Evolutionary conservation across 92 coral and sea anemone species (phyloP).

Genomic region (Ricordea florida): DNA sequence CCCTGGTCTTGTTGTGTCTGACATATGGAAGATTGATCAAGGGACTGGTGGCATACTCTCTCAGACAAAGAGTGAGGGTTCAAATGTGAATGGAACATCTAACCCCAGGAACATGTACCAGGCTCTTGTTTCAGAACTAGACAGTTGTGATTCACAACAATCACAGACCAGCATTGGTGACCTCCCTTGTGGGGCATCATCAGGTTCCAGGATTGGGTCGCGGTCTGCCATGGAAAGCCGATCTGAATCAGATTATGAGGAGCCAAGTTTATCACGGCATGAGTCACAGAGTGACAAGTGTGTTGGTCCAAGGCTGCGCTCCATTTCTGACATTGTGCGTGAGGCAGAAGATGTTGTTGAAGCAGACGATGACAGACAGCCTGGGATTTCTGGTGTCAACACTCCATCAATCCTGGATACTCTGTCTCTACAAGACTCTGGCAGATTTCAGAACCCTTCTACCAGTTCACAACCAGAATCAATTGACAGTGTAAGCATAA

Average conservation of each 20-base stretch:
- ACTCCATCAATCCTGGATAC: slow-evolving; percentile 69
- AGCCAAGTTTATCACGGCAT: slow-evolving; percentile 46
- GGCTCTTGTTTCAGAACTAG: slow-evolving; percentile 78
- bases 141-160: slow-evolving; percentile 62
- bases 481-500: slow-evolving; percentile 78
- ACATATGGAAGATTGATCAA: slow-evolving; percentile 71
- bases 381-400: slow-evolving; percentile 52
- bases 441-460: slow-evolving; percentile 67
- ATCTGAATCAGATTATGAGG: slow-evolving; percentile 52
- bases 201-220: slow-evolving; percentile 31
- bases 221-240: slow-evolving; percentile 26
- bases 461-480: slow-evolving; percentile 91
- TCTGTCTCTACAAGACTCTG: slow-evolving; percentile 70
- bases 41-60: slow-evolving; percentile 38
- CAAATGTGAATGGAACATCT: slow-evolving; percentile 69
- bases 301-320: slow-evolving; percentile 66
- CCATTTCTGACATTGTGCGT: slow-evolving; percentile 78
- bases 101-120: slow-evolving; percentile 68
- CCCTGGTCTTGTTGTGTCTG: slow-evolving; percentile 80
- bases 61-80: slow-evolving; percentile 88
- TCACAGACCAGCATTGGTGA: slow-evolving; percentile 51
- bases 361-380: slow-evolving; percentile 41
- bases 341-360: slow-evolving; percentile 36
- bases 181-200: slow-evolving; percentile 25
- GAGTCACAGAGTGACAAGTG: slow-evolving; percentile 51